Evolutionary conservation across 2,888 invertebrate species (phyloP).

Genomic region (Coelopa pilipes): DNA sequence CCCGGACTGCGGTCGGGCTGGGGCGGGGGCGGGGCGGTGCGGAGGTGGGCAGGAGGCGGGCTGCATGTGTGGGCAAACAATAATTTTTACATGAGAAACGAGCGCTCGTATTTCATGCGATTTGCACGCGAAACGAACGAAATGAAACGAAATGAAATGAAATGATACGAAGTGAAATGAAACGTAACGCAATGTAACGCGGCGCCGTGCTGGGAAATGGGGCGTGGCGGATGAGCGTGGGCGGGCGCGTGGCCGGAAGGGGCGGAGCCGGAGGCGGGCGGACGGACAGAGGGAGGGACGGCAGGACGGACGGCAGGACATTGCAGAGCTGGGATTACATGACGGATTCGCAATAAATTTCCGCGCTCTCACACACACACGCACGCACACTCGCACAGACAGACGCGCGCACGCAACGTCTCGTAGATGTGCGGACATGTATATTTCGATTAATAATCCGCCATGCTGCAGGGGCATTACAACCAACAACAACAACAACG

Average conservation of each 20-base stretch:
- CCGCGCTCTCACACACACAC: neutral
- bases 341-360: conserved; percentile 16
- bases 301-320: conserved; percentile 5
- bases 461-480: neutral
- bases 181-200: neutral
- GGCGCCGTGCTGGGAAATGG: too few relatives aligned
- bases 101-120: conserved; percentile 19
- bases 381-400: too few relatives aligned
- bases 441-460: conserved; percentile 16
- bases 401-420: too few relatives aligned
- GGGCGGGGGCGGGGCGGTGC: neutral
- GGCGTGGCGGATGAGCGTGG: too few relatives aligned
- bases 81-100: conserved; percentile 13
- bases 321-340: conserved; percentile 15
- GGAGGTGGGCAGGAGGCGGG: neutral
- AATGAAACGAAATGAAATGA: conserved; percentile 24
- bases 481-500: neutral
- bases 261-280: neutral
- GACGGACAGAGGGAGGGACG: neutral
- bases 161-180: neutral
- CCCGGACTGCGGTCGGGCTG: too few relatives aligned
- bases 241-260: neutral
- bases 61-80: conserved; percentile 22
- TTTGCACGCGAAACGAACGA: conserved; percentile 8
- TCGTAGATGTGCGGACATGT: neutral